Conservation (phyloP, 30 jellyfish, hydroid and myxozoan genomes). For the Hydractinia symbiolongicarpus region DNA sequence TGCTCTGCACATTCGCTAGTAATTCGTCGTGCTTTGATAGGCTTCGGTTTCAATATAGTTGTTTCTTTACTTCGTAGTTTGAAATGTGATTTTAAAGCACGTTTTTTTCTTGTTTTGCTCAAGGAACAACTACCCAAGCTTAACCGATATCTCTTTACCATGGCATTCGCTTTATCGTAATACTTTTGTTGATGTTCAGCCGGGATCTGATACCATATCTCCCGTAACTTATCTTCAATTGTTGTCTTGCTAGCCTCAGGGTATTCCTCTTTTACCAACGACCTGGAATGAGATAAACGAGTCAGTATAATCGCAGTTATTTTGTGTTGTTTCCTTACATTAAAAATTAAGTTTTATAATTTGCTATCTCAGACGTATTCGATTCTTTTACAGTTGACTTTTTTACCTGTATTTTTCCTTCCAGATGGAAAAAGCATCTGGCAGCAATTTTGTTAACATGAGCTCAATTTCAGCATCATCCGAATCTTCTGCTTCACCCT, state of each 20-base stretch:
- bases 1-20: not conserved
- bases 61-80: not conserved
- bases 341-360: not conserved
- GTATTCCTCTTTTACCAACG: slow-evolving; percentile 1
- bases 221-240: not conserved
- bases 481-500: too few relatives aligned
- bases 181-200: slow-evolving; percentile 1
- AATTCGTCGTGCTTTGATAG: not conserved
- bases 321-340: not conserved
- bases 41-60: not conserved
- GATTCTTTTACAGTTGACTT: not conserved
- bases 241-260: slow-evolving; percentile 7
- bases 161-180: slow-evolving; percentile 14
- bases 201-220: not conserved
- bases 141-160: not conserved
- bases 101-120: not conserved
- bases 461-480: too few relatives aligned
- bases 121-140: not conserved
- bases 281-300: not conserved
- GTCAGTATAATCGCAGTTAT: too few relatives aligned
- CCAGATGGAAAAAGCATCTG: slow-evolving; percentile 14
- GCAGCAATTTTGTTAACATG: not conserved
- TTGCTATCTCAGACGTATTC: not conserved
- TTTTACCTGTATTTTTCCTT: not conserved
- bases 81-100: too few relatives aligned